Evolutionary conservation across 2,797 vertebrate species (phyloP).

Genomic region (Scyliorhinus canicula): DNA sequence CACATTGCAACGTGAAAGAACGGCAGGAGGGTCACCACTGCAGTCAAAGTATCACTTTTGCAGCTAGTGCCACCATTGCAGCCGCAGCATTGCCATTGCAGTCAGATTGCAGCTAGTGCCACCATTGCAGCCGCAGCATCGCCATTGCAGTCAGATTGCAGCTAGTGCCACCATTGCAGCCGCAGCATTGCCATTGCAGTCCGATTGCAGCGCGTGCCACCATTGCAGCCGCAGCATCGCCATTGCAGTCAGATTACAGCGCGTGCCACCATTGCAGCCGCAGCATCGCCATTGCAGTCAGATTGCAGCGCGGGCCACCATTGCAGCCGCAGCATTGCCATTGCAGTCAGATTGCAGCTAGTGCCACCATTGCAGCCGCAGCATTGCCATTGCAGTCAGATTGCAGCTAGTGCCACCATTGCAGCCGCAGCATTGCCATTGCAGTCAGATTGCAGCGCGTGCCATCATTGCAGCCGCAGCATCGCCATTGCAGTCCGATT

Average conservation of each 20-base stretch:
- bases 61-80: not conserved
- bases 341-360: not conserved
- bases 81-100: not conserved
- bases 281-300: not conserved
- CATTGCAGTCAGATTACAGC: not conserved
- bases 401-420: not conserved
- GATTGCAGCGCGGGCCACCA: not conserved
- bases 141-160: not conserved
- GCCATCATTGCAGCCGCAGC: not conserved
- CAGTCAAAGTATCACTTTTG: too few relatives aligned
- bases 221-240: not conserved
- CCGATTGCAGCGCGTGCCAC: not conserved
- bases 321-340: not conserved
- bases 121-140: not conserved
- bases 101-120: not conserved
- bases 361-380: not conserved
- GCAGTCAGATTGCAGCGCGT: not conserved
- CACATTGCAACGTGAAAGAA: not conserved
- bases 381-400: not conserved
- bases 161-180: not conserved
- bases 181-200: not conserved
- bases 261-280: not conserved
- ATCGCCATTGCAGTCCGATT: not conserved
- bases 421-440: not conserved
- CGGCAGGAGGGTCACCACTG: not conserved